Evolutionary conservation across 1,140 invertebrate genomes (phyloP), one percentile per base, ranked within the genome.

Genomic region (Megalopta genalis): DNA sequence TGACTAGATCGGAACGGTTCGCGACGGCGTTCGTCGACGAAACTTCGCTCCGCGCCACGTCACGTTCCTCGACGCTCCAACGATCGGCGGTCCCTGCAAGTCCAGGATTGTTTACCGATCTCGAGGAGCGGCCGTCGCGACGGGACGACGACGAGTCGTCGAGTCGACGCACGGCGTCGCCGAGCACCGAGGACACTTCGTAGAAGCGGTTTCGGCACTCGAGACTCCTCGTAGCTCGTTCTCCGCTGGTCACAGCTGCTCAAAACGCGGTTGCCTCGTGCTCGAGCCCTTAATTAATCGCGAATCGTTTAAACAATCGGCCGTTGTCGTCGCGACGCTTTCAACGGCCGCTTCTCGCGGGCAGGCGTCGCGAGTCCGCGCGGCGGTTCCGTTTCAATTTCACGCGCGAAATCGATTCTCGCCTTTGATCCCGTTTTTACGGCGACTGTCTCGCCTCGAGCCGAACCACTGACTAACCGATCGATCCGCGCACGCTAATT

Each of bases 11-110:
- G 57, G 63, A 77, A 63, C 57, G n/a, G 52, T 64, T 64, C 59
- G 73, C 74, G 62, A 57, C 57, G 46, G 10, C 39, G 21, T 32
- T 16, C 42, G 54, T 16, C 25, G 77, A 25, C 25, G 79, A 68
- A 66, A 54, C 66, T 42, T 81, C 32, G 66, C 57, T 64, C 71
- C 68, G 54, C 54, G 64, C 37, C 63, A 82, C 59, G 46, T 59
- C 64, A 57, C 54, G 71, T 69, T 67, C 73, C 63, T 77, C 57
- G 73, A 83, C 70, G 75, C 84, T 86, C 84, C 80, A 63, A 74
- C 25, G 21, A 66, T 83, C 73, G 69, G 60, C 84, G 85, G 85
- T 82, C 72, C 85, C 85, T 86, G 80, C 18, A 86, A 86, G 23
- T 77, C 62, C 60, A 81, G 60, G 74, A 57, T 62, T 66, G 39